A percentile compares a stretch with the other conserved stretches of the same genome.
Conservation (phyloP, 2,888 invertebrate species). For the Auanema sp. region DNA sequence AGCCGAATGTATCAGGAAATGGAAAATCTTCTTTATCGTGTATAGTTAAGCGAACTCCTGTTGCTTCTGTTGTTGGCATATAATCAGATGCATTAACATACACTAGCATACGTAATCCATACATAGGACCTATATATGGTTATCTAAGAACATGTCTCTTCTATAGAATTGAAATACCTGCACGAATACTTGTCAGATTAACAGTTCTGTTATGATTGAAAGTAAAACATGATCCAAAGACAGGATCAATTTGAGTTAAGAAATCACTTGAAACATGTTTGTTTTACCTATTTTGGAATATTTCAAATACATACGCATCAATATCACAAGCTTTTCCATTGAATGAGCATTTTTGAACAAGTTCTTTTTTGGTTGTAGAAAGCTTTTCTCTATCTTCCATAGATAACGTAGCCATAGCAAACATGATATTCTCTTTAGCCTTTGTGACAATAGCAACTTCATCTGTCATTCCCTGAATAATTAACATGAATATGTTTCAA, state of each 20-base stretch:
- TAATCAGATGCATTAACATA: conserved; percentile 60
- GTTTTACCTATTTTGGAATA: not conserved
- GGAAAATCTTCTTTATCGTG: conserved; percentile 62
- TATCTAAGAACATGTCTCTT: not conserved
- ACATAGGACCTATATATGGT: conserved; percentile 57
- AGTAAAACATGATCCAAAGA: conserved; percentile 57
- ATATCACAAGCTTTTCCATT: conserved; percentile 62
- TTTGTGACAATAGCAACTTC: conserved; percentile 64
- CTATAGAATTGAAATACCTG: conserved; percentile 32
- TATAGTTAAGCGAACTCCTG: conserved; percentile 58
- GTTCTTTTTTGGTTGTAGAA: conserved; percentile 59
- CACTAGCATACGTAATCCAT: conserved; percentile 58
- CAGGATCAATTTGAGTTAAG: conserved; percentile 53
- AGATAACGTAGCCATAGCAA: conserved; percentile 58
- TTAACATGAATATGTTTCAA: not conserved
- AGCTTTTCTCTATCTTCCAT: conserved; percentile 50
- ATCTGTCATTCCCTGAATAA: conserved; percentile 60
- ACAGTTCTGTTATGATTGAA: conserved; percentile 55
- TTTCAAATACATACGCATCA: conserved; percentile 44
- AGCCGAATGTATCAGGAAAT: conserved; percentile 59
- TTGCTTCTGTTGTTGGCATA: conserved; percentile 61
- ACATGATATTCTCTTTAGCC: conserved; percentile 63
- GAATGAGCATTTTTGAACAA: conserved; percentile 63
- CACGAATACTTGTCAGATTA: conserved; percentile 52
- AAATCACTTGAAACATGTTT: conserved; percentile 48